A percentile compares a stretch with the other conserved stretches of the same genome.
Evolutionary conservation across 2,888 invertebrate genomes (phyloP).

Genomic region (Campopleginae sp.): DNA sequence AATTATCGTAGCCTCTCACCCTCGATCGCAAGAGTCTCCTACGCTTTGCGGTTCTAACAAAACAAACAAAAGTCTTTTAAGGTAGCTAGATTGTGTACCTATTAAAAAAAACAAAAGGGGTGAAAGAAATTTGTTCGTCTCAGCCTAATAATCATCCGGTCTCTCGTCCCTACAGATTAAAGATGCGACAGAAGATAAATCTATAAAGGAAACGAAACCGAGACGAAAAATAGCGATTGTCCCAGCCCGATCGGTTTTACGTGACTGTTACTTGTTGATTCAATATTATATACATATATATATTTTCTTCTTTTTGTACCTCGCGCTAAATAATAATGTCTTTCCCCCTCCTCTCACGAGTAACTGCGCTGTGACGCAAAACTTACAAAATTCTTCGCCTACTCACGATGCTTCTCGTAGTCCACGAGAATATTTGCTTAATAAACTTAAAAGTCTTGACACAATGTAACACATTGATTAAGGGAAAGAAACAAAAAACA

Average conservation of each 20-base stretch:
- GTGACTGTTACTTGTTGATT: slow-evolving; percentile 66
- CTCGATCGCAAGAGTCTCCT: slow-evolving; percentile 9
- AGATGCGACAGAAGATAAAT: not conserved
- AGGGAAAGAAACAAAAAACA: not conserved
- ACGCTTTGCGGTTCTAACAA: slow-evolving; percentile 5
- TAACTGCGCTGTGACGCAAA: slow-evolving; percentile 28
- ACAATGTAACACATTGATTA: not conserved
- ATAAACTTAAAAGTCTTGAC: not conserved
- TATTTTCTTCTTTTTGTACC: slow-evolving; percentile 59
- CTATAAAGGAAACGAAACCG: slow-evolving; percentile 15
- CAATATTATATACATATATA: slow-evolving; percentile 52
- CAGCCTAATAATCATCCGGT: slow-evolving; percentile 57
- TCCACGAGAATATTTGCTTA: slow-evolving; percentile 1
- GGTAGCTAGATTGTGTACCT: slow-evolving; percentile 17
- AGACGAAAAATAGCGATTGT: slow-evolving; percentile 31
- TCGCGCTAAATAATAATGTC: slow-evolving; percentile 49
- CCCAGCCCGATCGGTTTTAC: slow-evolving; percentile 55
- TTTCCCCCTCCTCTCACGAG: slow-evolving; percentile 20
- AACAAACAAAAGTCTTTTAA: not conserved
- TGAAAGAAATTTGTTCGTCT: slow-evolving; percentile 60
- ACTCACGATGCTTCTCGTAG: slow-evolving; percentile 6
- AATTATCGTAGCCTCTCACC: slow-evolving; percentile 12
- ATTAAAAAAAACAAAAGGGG: not conserved
- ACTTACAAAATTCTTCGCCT: not conserved
- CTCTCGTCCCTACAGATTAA: not conserved